Percentiles rank a stretch among this genome's conserved stretches.
Evolutionary conservation across 2,113 vertebrate species (phyloP).

Genomic region (Charadrius vociferus): DNA sequence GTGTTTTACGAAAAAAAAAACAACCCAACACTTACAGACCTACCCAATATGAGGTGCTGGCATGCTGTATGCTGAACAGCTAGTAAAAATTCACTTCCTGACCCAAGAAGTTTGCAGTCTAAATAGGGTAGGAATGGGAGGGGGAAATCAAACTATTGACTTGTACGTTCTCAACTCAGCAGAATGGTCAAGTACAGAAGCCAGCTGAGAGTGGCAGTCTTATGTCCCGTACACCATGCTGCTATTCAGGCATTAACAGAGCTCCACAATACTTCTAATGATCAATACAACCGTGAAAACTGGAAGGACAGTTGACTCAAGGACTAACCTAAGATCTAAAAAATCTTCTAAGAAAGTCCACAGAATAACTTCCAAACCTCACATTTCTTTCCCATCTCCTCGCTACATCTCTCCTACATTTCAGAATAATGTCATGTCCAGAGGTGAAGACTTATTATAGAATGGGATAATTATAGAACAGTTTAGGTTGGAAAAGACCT

Average conservation of each 20-base stretch:
- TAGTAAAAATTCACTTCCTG: not conserved
- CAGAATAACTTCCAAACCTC: not conserved
- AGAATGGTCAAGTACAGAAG: not conserved
- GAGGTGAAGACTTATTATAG: not conserved
- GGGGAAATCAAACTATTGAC: not conserved
- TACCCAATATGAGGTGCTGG: not conserved
- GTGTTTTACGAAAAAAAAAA: not conserved
- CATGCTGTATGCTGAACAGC: not conserved
- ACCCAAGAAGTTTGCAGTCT: not conserved
- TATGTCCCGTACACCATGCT: rapidly evolving
- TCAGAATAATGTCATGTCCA: not conserved
- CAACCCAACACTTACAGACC: not conserved
- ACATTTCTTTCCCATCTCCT: not conserved
- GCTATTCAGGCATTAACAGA: not conserved
- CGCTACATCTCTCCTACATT: not conserved
- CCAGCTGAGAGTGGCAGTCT: not conserved
- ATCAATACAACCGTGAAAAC: not conserved
- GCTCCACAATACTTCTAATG: not conserved
- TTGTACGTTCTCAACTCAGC: not conserved
- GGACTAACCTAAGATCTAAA: not conserved
- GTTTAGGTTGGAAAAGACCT: not conserved
- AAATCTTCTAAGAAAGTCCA: not conserved
- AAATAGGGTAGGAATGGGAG: not conserved
- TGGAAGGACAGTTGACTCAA: not conserved
- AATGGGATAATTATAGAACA: not conserved